These are phyloP conservation scores for Phainopepla nitens DNA, from an alignment of 2,113 vertebrate species.

Conservation along the genomic window DNA sequence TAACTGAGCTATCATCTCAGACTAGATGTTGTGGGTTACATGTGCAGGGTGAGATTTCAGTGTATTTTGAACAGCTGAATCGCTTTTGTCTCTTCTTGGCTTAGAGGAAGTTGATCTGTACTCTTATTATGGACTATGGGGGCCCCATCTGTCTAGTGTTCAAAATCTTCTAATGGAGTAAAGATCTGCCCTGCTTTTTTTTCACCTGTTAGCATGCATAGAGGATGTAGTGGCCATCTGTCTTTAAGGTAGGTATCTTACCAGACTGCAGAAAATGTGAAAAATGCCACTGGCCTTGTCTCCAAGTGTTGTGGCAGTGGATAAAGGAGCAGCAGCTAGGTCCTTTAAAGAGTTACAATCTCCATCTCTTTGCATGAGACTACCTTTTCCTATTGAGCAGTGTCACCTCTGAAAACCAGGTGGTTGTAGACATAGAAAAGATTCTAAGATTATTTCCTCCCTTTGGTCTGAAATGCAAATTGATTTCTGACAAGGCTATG, in stretches of 20 bases:
- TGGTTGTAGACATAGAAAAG: not conserved
- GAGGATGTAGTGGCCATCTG: not conserved
- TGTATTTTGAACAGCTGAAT: not conserved
- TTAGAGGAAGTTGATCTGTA: not conserved
- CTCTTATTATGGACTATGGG: not conserved
- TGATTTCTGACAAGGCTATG: constrained; percentile 21
- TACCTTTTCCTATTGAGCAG: not conserved
- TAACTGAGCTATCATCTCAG: not conserved
- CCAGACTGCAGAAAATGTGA: not conserved
- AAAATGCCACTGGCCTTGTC: not conserved
- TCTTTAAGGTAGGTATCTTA: not conserved
- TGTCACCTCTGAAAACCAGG: not conserved
- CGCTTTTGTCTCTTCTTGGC: not conserved
- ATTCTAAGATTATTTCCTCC: not conserved
- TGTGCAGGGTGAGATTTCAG: not conserved
- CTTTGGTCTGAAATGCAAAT: constrained; percentile 46
- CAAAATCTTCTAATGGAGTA: not conserved
- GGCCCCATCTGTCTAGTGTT: not conserved
- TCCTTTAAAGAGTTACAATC: not conserved
- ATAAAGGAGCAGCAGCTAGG: not conserved
- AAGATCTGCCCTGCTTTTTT: not conserved
- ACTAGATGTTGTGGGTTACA: not conserved
- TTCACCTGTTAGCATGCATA: not conserved
- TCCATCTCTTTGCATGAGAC: not conserved
- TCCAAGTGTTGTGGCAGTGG: not conserved